phyloP scores from a whole-genome alignment of 1,140 invertebrate genomes.

The Triops cancriformis region DNA sequence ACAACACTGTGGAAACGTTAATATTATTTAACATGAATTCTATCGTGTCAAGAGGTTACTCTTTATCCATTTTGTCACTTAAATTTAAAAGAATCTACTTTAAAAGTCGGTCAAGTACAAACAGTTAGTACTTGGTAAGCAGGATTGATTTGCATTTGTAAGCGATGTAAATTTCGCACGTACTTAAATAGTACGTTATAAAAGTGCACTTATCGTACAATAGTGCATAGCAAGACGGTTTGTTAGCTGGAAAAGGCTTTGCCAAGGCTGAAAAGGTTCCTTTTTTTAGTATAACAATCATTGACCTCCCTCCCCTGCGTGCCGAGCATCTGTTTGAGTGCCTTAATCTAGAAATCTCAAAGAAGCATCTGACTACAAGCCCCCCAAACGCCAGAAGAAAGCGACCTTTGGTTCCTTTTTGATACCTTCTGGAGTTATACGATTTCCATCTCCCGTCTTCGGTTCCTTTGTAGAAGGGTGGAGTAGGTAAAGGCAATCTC shows the following conservation, averaged over 20 bases:
- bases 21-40: no score
- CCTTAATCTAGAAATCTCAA: background rate
- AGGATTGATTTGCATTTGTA: no score
- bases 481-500: background rate
- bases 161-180: no score
- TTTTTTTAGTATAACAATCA: background rate
- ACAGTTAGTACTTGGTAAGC: no score
- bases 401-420: background rate
- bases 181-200: no score
- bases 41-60: no score
- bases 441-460: background rate
- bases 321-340: background rate
- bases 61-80: no score
- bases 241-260: background rate
- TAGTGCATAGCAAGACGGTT: no score
- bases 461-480: background rate
- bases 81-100: no score
- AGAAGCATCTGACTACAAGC: background rate
- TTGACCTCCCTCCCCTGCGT: background rate
- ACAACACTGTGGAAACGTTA: no score
- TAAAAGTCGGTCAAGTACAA: no score
- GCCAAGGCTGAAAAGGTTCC: background rate
- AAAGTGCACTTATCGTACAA: no score
- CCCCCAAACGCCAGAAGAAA: background rate
- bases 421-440: background rate